These are phyloP conservation scores for Poecile montanus DNA, from an alignment of 2,797 vertebrate species.

Conservation along the genomic window DNA sequence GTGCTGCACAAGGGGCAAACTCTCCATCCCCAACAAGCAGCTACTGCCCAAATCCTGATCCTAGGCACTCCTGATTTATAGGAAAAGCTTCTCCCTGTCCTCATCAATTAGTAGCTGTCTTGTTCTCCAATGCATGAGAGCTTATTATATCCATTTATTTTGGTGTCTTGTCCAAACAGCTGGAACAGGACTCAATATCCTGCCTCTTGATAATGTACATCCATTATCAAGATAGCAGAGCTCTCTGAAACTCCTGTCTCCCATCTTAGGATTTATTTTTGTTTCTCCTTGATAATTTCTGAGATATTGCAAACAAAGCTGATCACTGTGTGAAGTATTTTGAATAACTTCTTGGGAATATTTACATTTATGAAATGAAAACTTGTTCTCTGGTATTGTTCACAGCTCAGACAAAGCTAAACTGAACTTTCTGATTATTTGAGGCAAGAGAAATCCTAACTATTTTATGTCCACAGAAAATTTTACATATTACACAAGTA, in stretches of 20 bases:
- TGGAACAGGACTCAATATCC: slow-evolving; percentile 21
- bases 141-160: slow-evolving; percentile 42
- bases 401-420: not conserved
- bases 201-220: not conserved
- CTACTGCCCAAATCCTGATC: not conserved
- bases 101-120: not conserved
- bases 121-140: not conserved
- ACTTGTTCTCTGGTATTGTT: not conserved
- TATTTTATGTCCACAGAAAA: not conserved
- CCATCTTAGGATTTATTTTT: not conserved
- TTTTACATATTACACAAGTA: not conserved
- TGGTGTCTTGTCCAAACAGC: slow-evolving; percentile 8
- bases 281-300: not conserved
- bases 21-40: not conserved
- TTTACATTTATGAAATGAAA: not conserved
- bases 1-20: not conserved
- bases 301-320: not conserved
- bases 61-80: not conserved
- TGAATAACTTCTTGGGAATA: not conserved
- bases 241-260: not conserved
- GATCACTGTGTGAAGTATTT: not conserved
- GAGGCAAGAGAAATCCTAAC: not conserved
- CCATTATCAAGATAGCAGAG: not conserved
- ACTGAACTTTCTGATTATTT: not conserved
- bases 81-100: not conserved